Base-by-base conservation (phyloP, 1,140 invertebrate genomes). In the Lethocerus indicus region DNA sequence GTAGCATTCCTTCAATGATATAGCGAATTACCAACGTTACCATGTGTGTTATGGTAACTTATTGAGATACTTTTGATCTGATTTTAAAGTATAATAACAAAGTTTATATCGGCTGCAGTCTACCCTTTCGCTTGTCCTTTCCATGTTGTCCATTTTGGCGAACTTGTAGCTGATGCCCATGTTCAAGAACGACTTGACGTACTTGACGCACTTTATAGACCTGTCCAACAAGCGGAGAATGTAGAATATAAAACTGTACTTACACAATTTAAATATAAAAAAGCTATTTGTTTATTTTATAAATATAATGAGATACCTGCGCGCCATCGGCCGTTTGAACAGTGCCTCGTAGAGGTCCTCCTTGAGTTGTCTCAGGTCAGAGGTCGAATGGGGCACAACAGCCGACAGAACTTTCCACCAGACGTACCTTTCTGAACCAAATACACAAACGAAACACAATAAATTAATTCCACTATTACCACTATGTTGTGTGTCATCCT, bases 331-430 rank as follows among this genome's bases (percentile, higher is more conserved):
- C 9, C 47, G 52, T 42, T 36, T 55, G 32, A 52, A 56, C 13
- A 56, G 21, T 1, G 54, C 45, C 47, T 52, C 45, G 35, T 52
- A 53, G 14, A 50, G 43, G 7, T 52, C 51, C 39, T 56, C 54
- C 42, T 47, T 54, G 18, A 56, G 39, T 21, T 28, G 27, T n/a
- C 56, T 46, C 48, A 58, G 36, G 14, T 54, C 41, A 1, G 49
- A 35, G 1, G 54, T 54, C 7, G 57, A 53, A 32, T 58, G 55
- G 2, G 54, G 50, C 1, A 48, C 41, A 41, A 56, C 32, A 1
- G 54, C 23, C 18, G 56, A 49, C n/a, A 58, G 51, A 6, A 58
- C 41, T 36, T 48, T 47, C 57, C 57, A 58, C 57, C 57, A 58
- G 9, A 58, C 47, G 28, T 54, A 52, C 25, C 57, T 39, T 26